A percentile compares a stretch with the other conserved stretches of the same genome.
These are phyloP conservation scores for Bos javanicus DNA, from an alignment of 2,113 vertebrate species.

Conservation along the genomic window DNA sequence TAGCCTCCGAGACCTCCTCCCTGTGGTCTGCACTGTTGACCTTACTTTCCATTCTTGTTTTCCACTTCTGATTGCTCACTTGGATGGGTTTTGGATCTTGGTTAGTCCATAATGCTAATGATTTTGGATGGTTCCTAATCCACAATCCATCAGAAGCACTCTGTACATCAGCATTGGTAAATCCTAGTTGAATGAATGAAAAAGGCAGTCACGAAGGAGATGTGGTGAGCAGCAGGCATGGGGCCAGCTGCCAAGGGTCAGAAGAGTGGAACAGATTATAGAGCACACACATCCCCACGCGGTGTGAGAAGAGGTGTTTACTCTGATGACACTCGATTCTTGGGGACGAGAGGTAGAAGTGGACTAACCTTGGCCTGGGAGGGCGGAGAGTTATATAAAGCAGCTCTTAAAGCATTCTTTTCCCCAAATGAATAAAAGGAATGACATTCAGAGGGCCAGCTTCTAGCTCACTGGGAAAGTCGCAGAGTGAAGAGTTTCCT, in stretches of 20 bases:
- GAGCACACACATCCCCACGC: accelerated
- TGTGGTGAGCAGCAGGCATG: background rate
- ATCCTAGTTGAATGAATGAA: background rate
- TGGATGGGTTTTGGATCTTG: too few species aligned
- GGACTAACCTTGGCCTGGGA: background rate
- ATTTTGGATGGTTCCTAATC: background rate
- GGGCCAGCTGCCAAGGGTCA: background rate
- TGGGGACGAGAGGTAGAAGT: background rate
- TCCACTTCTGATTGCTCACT: background rate
- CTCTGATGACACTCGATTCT: background rate
- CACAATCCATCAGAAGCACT: background rate
- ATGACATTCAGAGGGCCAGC: background rate
- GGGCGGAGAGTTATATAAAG: background rate
- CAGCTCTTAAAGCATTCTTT: background rate
- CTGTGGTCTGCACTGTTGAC: background rate
- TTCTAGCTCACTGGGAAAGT: background rate
- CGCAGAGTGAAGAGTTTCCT: background rate
- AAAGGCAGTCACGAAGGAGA: background rate
- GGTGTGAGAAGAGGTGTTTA: background rate
- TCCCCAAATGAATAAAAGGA: background rate
- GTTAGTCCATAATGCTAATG: background rate
- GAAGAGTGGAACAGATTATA: too few species aligned
- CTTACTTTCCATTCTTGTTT: background rate
- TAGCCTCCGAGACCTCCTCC: background rate
- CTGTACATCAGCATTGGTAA: background rate